These are phyloP conservation scores for Arvicanthis niloticus DNA, from an alignment of 2,113 vertebrate genomes.

Conservation along the genomic window DNA sequence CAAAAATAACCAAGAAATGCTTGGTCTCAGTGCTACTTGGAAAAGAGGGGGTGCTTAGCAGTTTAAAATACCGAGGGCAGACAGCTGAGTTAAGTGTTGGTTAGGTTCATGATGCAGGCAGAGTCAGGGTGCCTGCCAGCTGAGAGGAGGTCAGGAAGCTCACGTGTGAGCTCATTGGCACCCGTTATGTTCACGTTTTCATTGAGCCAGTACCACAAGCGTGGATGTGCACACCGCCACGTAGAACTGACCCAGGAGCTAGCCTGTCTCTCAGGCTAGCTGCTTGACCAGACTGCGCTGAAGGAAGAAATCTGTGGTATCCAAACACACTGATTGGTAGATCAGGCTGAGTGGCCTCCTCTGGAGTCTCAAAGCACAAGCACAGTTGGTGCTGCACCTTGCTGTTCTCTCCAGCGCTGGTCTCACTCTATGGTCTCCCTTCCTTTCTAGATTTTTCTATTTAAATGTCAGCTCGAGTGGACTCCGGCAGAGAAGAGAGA, in stretches of 20 bases:
- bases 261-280: accelerated
- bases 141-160: too few species aligned
- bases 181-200: too few species aligned
- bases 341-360: not conserved
- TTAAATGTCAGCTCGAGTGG: not conserved
- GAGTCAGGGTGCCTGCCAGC: not conserved
- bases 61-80: not conserved
- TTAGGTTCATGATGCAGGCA: not conserved
- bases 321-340: accelerated
- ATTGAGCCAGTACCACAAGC: not conserved
- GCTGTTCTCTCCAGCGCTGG: not conserved
- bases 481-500: slow-evolving; percentile 13
- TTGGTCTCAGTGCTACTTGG: not conserved
- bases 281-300: not conserved
- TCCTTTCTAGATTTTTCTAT: slow-evolving; percentile 38
- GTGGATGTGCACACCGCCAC: not conserved
- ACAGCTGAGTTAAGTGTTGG: accelerated
- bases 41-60: not conserved
- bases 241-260: accelerated
- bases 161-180: accelerated
- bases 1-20: not conserved
- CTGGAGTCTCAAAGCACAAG: not conserved
- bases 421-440: not conserved
- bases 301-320: not conserved
- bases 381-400: accelerated